phyloP scores from a whole-genome alignment of 2,888 invertebrate genomes.

The Melanostoma mellinum region DNA sequence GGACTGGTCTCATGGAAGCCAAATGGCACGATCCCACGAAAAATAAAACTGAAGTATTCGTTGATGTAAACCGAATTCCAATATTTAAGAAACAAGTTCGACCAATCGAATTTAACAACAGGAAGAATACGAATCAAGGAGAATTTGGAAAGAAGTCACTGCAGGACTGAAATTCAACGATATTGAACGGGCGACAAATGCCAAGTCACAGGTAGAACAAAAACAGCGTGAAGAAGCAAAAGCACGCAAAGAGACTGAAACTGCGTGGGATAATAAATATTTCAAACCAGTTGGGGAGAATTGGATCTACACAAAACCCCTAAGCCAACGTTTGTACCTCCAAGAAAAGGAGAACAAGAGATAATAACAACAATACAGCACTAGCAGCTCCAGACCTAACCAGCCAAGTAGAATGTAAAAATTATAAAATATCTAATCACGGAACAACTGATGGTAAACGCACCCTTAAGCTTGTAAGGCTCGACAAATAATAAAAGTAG shows the following conservation, averaged over 20 bases:
- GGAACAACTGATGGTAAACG: slow-evolving; percentile 69
- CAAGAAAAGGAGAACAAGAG: slow-evolving; percentile 81
- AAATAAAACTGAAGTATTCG: slow-evolving; percentile 89
- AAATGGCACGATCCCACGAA: slow-evolving; percentile 90
- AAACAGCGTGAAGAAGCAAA: slow-evolving; percentile 96
- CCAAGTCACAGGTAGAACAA: slow-evolving; percentile 96
- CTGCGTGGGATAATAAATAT: slow-evolving; percentile 91
- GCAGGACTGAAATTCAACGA: slow-evolving; percentile 92
- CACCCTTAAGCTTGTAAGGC: slow-evolving; percentile 66
- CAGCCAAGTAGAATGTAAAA: slow-evolving; percentile 66
- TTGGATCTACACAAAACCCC: slow-evolving; percentile 84
- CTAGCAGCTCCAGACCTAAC: slow-evolving; percentile 43
- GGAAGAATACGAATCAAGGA: slow-evolving; percentile 93
- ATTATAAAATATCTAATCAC: slow-evolving; percentile 70
- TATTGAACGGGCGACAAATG: slow-evolving; percentile 95
- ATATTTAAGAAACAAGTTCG: slow-evolving; percentile 94
- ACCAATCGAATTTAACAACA: slow-evolving; percentile 93
- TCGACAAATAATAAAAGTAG: slow-evolving; percentile 43
- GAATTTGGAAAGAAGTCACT: slow-evolving; percentile 98
- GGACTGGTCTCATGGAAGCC: slow-evolving; percentile 98
- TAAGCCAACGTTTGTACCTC: slow-evolving; percentile 83
- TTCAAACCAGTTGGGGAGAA: slow-evolving; percentile 87
- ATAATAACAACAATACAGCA: slow-evolving; percentile 77
- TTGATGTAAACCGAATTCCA: slow-evolving; percentile 92
- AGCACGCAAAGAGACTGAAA: slow-evolving; percentile 88